These are phyloP conservation scores for Holcopasites calliopsidis DNA, from an alignment of 1,140 invertebrate species.

Conservation along the genomic window DNA sequence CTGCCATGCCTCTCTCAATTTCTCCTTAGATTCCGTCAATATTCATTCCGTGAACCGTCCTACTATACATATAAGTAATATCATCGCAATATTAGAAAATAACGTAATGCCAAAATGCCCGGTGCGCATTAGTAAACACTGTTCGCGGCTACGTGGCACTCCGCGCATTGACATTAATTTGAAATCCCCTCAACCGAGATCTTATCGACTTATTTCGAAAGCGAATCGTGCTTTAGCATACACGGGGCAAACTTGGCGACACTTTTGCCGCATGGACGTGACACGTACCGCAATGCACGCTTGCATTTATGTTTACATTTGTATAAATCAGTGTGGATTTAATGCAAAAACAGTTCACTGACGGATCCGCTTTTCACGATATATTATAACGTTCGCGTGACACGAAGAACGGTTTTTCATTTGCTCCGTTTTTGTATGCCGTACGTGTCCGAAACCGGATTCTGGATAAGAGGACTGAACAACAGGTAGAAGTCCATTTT, in stretches of 20 bases:
- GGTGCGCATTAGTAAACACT: slow-evolving; percentile 60
- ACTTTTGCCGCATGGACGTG: background rate
- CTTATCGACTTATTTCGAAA: slow-evolving; percentile 72
- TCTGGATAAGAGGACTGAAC: no score
- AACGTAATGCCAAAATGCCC: slow-evolving; percentile 19
- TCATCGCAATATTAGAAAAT: slow-evolving; percentile 42
- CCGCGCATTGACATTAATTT: slow-evolving; percentile 71
- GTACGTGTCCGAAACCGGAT: no score
- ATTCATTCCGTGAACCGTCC: slow-evolving; percentile 23
- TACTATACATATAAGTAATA: slow-evolving; percentile 17
- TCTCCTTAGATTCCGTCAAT: slow-evolving; percentile 17
- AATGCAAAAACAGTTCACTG: background rate
- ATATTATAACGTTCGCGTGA: background rate
- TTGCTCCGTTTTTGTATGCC: no score
- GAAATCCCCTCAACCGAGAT: slow-evolving; percentile 67
- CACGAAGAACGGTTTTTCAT: no score
- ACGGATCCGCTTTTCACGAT: background rate
- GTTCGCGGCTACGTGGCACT: slow-evolving; percentile 41
- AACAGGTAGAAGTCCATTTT: background rate
- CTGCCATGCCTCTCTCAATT: slow-evolving; percentile 12
- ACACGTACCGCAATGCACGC: slow-evolving; percentile 25
- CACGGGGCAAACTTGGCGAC: slow-evolving; percentile 23
- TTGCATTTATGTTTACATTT: slow-evolving; percentile 14
- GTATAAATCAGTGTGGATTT: background rate
- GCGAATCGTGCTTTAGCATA: slow-evolving; percentile 53